Evolutionary conservation across 2,888 invertebrate genomes (phyloP).

Genomic region (Piscicola geometra): DNA sequence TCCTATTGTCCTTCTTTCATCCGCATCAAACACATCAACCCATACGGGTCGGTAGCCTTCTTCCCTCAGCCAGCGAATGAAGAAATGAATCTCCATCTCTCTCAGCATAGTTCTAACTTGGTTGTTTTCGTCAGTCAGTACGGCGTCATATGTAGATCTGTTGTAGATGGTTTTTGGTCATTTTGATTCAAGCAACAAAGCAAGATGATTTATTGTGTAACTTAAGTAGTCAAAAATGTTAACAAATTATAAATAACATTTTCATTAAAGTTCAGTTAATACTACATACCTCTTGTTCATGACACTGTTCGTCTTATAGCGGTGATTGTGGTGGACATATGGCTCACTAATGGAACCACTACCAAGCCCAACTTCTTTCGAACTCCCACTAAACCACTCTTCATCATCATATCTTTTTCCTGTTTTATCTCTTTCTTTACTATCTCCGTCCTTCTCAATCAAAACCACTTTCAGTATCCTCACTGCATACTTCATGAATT

Average conservation of each 20-base stretch:
- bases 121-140: slow-evolving; percentile 36
- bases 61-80: slow-evolving; percentile 33
- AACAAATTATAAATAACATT: background rate
- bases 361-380: too few relatives aligned
- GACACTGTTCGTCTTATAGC: background rate
- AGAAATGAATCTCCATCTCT: slow-evolving; percentile 39
- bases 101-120: slow-evolving; percentile 40
- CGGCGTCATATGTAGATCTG: slow-evolving; percentile 22
- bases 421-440: background rate
- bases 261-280: background rate
- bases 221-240: too few relatives aligned
- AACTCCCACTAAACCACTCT: too few relatives aligned
- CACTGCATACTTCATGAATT: slow-evolving; percentile 41
- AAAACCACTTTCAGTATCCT: slow-evolving; percentile 15
- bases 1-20: slow-evolving; percentile 24
- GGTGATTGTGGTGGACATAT: background rate
- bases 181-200: too few relatives aligned
- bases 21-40: slow-evolving; percentile 40
- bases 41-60: slow-evolving; percentile 39
- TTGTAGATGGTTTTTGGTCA: too few relatives aligned
- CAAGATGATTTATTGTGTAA: too few relatives aligned
- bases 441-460: too few relatives aligned
- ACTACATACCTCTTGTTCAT: background rate
- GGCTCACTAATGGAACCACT: background rate
- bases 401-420: background rate